A percentile compares a stretch with the other conserved stretches of the same genome.
Conservation (phyloP, 2,888 invertebrate species). For the Eupithecia pulchellata region DNA sequence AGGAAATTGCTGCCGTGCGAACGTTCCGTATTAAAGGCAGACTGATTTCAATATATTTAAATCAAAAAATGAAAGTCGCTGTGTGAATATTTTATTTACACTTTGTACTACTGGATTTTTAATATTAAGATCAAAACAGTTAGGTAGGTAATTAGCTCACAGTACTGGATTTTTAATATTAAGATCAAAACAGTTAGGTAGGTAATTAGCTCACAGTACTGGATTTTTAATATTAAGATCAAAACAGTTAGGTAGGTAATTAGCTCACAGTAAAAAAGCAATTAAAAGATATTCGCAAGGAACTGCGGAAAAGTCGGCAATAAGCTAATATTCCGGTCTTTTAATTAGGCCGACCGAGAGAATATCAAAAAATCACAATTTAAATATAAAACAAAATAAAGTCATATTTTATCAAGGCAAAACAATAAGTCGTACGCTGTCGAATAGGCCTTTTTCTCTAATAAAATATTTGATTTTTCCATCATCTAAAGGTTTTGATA, state of each 20-base stretch:
- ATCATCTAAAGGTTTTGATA: too few relatives aligned
- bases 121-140: neutral
- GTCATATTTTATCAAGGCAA: conserved; percentile 15
- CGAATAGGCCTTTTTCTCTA: neutral
- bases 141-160: neutral
- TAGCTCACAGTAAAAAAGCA: neutral
- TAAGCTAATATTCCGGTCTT: conserved; percentile 45
- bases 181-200: neutral
- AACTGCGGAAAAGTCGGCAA: conserved; percentile 29
- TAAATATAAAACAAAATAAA: too few relatives aligned
- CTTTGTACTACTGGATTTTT: neutral
- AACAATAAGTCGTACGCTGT: conserved; percentile 11
- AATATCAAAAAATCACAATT: conserved; percentile 39
- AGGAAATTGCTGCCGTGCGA: conserved; percentile 15
- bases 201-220: neutral
- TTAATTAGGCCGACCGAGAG: conserved; percentile 40
- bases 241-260: neutral
- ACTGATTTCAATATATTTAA: neutral
- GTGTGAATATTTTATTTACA: neutral
- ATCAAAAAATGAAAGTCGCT: neutral
- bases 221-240: neutral
- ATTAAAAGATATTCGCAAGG: conserved; percentile 7
- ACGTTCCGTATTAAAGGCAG: neutral
- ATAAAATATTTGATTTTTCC: too few relatives aligned
- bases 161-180: too few relatives aligned